These are phyloP conservation scores for Leptatherina wallacei DNA, from an alignment of 2,797 vertebrate genomes.

Conservation along the genomic window DNA sequence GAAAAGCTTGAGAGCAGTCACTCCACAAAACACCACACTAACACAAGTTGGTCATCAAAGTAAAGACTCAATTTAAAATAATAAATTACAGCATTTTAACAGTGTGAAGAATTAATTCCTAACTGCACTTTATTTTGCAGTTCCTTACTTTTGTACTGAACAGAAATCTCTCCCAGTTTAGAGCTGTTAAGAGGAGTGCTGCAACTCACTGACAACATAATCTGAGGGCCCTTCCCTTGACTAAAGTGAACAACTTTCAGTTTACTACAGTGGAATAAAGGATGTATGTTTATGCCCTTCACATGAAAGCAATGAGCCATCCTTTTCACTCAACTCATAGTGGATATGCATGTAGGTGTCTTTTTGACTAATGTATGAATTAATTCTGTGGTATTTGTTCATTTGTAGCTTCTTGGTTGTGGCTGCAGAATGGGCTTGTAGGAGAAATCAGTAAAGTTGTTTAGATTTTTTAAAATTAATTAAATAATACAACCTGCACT, in stretches of 20 bases:
- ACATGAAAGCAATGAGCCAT: background rate
- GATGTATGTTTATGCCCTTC: background rate
- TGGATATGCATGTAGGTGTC: background rate
- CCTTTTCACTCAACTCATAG: background rate
- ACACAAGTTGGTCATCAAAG: background rate
- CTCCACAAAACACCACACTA: background rate
- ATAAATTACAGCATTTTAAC: background rate
- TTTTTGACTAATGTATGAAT: conserved; percentile 2
- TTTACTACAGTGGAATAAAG: background rate
- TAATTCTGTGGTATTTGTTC: background rate
- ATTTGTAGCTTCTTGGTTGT: background rate
- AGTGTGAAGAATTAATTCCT: background rate
- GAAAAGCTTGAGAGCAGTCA: background rate
- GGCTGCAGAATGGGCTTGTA: background rate
- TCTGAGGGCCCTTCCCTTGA: background rate
- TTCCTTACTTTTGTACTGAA: background rate
- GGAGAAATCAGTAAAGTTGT: background rate
- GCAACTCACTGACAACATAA: background rate
- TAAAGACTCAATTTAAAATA: background rate
- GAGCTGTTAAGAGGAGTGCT: background rate
- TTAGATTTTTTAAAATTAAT: background rate
- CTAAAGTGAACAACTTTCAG: too few species aligned
- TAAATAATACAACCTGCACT: background rate
- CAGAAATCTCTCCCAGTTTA: background rate
- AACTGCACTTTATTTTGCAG: background rate